Conservation (phyloP, 1,140 invertebrate genomes). For the Dendrolimus kikuchii region DNA sequence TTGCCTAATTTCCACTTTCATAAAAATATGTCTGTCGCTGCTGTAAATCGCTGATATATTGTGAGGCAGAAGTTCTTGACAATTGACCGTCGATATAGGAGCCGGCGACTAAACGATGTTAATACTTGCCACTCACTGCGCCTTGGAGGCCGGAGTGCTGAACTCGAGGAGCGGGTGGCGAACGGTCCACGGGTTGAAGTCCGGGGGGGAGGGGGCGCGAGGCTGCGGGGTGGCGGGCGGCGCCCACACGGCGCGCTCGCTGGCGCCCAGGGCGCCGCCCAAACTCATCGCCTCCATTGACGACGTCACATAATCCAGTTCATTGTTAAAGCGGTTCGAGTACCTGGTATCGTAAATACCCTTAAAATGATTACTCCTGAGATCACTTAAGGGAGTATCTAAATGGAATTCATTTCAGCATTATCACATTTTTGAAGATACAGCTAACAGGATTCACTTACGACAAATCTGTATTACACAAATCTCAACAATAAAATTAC, state of each 20-base stretch:
- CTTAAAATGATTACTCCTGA: too few species aligned
- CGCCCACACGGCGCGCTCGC: conserved; percentile 24
- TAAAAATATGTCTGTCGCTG: too few species aligned
- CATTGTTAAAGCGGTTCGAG: conserved; percentile 17
- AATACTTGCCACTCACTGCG: conserved; percentile 31
- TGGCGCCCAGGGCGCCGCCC: conserved; percentile 15
- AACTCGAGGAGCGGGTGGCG: conserved; percentile 46
- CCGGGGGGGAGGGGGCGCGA: conserved; percentile 14
- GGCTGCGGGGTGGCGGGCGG: conserved; percentile 12
- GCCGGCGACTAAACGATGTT: background rate
- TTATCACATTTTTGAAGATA: too few species aligned
- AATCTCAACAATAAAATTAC: too few species aligned
- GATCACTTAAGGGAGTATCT: too few species aligned
- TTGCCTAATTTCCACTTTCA: too few species aligned
- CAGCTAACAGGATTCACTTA: too few species aligned
- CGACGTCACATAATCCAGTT: conserved; percentile 32
- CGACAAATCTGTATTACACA: too few species aligned
- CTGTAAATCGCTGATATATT: too few species aligned
- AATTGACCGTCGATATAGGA: too few species aligned
- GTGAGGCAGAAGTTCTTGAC: too few species aligned
- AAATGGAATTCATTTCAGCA: too few species aligned
- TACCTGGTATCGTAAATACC: conserved; percentile 11
- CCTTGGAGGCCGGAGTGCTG: conserved; percentile 26
- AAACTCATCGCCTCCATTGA: conserved; percentile 31
- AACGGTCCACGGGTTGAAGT: conserved; percentile 60